Percentiles rank a stretch among this genome's conserved stretches.
Conservation (phyloP, 1,140 invertebrate genomes). For the Drosophila repletoides region DNA sequence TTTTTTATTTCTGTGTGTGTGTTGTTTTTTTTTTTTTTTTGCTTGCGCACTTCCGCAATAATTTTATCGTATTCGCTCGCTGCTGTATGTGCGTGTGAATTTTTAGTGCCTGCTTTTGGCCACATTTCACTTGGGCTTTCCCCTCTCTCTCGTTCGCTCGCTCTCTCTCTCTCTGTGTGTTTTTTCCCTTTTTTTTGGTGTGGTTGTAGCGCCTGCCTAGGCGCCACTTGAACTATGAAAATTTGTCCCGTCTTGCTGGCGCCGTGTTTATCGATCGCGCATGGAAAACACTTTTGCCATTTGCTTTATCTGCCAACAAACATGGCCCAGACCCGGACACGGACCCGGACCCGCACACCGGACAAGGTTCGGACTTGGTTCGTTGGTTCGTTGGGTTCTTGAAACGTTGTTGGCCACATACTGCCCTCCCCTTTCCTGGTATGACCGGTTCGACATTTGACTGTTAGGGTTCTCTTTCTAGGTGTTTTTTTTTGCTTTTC, state of each 20-base stretch:
- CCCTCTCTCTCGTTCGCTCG: not conserved
- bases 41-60: conserved; percentile 74
- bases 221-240: conserved; percentile 82
- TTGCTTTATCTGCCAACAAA: conserved; percentile 76
- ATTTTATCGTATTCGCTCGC: conserved; percentile 75
- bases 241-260: conserved; percentile 80
- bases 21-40: conserved; percentile 5
- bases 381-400: conserved; percentile 53
- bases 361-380: conserved; percentile 65
- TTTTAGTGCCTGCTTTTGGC: conserved; percentile 73
- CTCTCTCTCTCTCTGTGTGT: not conserved
- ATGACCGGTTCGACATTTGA: conserved; percentile 20
- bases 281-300: conserved; percentile 80
- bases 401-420: too few species aligned
- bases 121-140: conserved; percentile 51
- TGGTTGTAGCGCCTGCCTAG: conserved; percentile 50
- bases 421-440: not conserved
- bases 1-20: not conserved
- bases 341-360: conserved; percentile 22
- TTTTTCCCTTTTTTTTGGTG: not conserved
- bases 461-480: conserved; percentile 20
- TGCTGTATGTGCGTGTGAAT: conserved; percentile 49
- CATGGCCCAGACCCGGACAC: conserved; percentile 51
- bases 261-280: conserved; percentile 78
- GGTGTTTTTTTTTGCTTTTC: conserved; percentile 25